Conservation (phyloP, 2,888 invertebrate genomes). For the Dolichopus griseipennis region DNA sequence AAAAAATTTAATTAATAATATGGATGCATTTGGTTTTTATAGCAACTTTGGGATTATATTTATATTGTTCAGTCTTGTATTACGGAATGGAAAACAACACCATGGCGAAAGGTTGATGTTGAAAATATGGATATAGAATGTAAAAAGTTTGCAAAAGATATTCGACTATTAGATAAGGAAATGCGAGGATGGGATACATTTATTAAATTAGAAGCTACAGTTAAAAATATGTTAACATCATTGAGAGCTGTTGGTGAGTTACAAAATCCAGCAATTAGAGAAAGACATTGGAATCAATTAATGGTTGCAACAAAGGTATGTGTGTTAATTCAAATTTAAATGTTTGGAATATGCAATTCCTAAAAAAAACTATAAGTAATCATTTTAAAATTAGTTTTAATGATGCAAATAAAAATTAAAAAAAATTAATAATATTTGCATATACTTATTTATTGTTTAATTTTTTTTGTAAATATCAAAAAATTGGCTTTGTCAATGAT, state of each 20-base stretch:
- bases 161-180: constrained; percentile 85
- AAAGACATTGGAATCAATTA: constrained; percentile 93
- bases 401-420: no score
- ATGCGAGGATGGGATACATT: constrained; percentile 93
- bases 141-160: constrained; percentile 94
- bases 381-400: constrained; percentile 17
- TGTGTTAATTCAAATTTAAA: constrained; percentile 17
- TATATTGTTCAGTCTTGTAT: constrained; percentile 83
- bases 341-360: no score
- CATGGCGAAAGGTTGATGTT: constrained; percentile 93
- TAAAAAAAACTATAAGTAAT: neutral
- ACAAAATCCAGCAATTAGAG: constrained; percentile 91
- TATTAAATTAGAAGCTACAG: constrained; percentile 75
- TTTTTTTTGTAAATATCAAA: neutral
- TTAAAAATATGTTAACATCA: constrained; percentile 94
- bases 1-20: neutral
- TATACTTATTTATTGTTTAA: no score
- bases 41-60: constrained; percentile 95
- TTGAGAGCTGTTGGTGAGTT: constrained; percentile 89
- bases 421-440: no score
- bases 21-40: neutral
- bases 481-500: neutral
- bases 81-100: constrained; percentile 94
- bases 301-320: constrained; percentile 90
- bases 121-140: constrained; percentile 99